A percentile compares a stretch with the other conserved stretches of the same genome.
phyloP scores from a whole-genome alignment of 23 tunicate genomes.

The Phallusia fumigata region DNA sequence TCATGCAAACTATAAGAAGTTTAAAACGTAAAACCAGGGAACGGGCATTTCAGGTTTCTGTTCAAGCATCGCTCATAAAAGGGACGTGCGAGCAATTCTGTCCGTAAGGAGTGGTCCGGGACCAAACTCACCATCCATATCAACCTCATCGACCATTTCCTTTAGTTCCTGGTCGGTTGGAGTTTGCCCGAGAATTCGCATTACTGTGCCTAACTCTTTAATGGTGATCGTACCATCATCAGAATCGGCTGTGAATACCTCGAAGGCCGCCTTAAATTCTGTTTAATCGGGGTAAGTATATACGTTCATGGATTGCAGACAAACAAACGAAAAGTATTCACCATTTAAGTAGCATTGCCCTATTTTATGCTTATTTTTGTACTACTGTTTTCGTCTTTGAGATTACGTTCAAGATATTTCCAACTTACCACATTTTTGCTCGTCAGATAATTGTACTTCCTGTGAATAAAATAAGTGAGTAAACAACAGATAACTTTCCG shows the following conservation, averaged over 20 bases:
- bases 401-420: not conserved
- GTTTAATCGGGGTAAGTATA: not conserved
- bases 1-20: not conserved
- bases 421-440: constrained; percentile 44
- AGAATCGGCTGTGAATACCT: constrained; percentile 85
- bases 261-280: constrained; percentile 95
- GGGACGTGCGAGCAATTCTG: no score
- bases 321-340: no score
- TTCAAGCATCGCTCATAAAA: no score
- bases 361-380: not conserved
- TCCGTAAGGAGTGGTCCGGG: not conserved
- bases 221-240: constrained; percentile 89
- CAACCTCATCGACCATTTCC: constrained; percentile 95
- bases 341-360: not conserved
- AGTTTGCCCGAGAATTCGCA: constrained; percentile 89
- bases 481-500: not conserved
- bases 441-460: constrained; percentile 55
- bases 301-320: not conserved
- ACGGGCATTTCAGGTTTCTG: no score
- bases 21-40: no score
- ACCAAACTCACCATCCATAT: constrained; percentile 69
- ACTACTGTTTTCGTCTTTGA: not conserved
- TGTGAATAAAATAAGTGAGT: not conserved
- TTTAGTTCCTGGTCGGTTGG: constrained; percentile 89
- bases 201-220: constrained; percentile 81